Base-by-base conservation (phyloP, 1,140 invertebrate species). In the Temnothorax longispinosus region DNA sequence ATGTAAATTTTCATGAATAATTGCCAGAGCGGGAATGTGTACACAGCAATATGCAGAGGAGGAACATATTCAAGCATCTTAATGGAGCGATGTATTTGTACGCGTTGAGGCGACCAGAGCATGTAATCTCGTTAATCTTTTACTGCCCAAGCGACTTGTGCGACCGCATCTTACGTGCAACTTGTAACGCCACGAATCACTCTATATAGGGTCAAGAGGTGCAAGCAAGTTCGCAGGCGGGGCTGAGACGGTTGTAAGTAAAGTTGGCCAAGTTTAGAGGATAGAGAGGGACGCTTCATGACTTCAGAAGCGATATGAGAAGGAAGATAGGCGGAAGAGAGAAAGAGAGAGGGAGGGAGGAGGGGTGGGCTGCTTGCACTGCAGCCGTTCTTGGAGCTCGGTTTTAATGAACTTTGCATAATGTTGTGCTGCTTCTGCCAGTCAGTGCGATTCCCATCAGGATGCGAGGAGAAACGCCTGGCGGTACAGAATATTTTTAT, bases 351-450 rank as follows among this genome's bases (percentile, higher is more conserved):
- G 52, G 35, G 64, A 52, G 62, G n/a, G 58, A 54, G 62, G 56
- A 27, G 27, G 15, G 21, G 21, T n/a, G 72, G 50, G 41, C 38
- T 32, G 38, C 44, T 27, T 32, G 27, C 80, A n/a, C n/a, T 44
- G 60, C 65, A 62, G 56, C 62, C 60, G 41, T 65, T 64, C 71
- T 72, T 62, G 72, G 56, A 71, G 87, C 67, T 86, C 77, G 87
- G 69, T 89, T 91, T 91, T 92, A 93, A 92, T 90, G 91, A 93
- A 91, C 89, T 91, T 93, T 90, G 88, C 89, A 90, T 89, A 92
- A 93, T 87, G 82, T 78, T 86, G 85, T 65, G 62, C 27, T 35
- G 35, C 32, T 72, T 60, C 54, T 13, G 8, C 27, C 58, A 52
- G 76, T 69, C 21, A 3, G 21, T 38, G 60, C 64, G 65, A 71